phyloP scores from a whole-genome alignment of 2,113 vertebrate genomes.

The Acanthisitta chloris region DNA sequence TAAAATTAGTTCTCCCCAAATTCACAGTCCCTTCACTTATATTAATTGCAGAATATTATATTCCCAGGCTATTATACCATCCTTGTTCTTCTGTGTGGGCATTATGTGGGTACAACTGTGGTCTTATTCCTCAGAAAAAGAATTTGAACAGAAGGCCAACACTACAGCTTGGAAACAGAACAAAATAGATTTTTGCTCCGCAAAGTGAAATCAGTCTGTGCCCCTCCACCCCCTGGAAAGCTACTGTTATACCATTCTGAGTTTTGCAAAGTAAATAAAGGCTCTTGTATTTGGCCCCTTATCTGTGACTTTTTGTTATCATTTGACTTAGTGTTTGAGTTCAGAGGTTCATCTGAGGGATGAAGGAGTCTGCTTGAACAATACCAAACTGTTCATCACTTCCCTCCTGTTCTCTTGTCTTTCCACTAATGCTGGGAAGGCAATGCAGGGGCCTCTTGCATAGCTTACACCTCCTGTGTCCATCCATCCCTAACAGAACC shows the following conservation, averaged over 20 bases:
- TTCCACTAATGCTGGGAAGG: background rate
- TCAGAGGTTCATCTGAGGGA: background rate
- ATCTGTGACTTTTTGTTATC: background rate
- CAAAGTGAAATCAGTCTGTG: background rate
- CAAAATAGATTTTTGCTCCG: background rate
- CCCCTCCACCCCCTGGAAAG: background rate
- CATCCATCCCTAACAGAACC: background rate
- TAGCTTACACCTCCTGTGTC: background rate
- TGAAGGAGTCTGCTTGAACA: background rate
- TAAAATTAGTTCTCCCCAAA: constrained; percentile 25
- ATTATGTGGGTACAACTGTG: background rate
- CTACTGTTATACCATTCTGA: background rate
- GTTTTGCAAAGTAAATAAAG: background rate
- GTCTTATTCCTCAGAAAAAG: background rate
- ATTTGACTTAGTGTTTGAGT: background rate
- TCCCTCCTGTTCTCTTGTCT: background rate
- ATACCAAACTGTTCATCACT: background rate
- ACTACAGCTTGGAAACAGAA: background rate
- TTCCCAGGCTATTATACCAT: background rate
- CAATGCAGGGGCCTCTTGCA: background rate
- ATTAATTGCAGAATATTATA: background rate
- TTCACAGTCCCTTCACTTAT: background rate
- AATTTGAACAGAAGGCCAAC: background rate
- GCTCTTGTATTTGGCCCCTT: background rate
- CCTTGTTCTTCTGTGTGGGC: background rate